Evolutionary conservation across 2,797 vertebrate genomes (phyloP).

Genomic region (Chanos chanos): DNA sequence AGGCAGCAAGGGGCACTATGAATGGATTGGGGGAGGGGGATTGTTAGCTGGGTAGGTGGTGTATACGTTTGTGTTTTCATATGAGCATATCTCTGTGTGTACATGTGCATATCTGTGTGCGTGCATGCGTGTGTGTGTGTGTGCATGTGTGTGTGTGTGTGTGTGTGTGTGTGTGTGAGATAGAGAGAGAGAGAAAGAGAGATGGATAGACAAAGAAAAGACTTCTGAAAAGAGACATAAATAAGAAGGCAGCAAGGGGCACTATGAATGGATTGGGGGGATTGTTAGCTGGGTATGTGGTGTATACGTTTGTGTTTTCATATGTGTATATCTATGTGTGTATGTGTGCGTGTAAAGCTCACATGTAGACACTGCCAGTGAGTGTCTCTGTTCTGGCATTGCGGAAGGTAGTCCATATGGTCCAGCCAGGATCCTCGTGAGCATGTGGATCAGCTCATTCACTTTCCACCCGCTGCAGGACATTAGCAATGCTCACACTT

Average conservation of each 20-base stretch:
- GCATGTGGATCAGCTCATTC: conserved; percentile 76
- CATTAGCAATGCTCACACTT: conserved; percentile 82
- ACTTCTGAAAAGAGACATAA: conserved; percentile 11
- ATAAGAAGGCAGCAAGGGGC: background rate
- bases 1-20: background rate
- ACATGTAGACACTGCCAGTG: background rate
- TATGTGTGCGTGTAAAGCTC: background rate
- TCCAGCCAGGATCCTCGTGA: conserved; percentile 65
- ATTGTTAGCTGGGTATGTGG: background rate
- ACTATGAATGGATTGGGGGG: background rate
- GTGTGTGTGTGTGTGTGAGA: background rate
- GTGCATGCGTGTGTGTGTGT: too few species aligned
- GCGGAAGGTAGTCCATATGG: conserved; percentile 73
- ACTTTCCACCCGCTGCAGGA: conserved; percentile 77
- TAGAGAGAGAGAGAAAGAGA: background rate
- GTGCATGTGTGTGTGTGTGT: background rate
- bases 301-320: background rate
- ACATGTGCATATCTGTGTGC: too few species aligned
- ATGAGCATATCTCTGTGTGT: too few species aligned
- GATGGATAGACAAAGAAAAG: background rate
- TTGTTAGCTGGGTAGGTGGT: background rate
- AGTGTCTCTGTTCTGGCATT: conserved; percentile 64
- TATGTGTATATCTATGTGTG: too few species aligned
- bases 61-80: background rate
- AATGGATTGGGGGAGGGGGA: background rate